Evolutionary conservation across 1,140 invertebrate genomes (phyloP), one percentile per base, ranked within the genome.

Genomic region (Trachymyrmex cornetzi): DNA sequence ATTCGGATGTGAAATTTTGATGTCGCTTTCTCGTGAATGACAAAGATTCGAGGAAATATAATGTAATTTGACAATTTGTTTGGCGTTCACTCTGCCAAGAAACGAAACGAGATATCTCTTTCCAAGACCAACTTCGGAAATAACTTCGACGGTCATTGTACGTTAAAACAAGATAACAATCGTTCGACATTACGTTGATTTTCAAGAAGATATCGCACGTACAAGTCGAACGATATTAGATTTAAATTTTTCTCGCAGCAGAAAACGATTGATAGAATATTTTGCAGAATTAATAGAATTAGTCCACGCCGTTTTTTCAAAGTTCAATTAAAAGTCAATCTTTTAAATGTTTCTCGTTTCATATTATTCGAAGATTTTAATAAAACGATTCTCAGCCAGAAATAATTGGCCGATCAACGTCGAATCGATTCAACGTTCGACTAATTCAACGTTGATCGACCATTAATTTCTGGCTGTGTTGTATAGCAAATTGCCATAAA

Each of bases 161-260:
- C 63, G 55, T 88, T 81, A 81, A 81, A 81, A 81, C 80, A 86
- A 85, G 57, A 90, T 77, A 86, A 90, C 69, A 81, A 85, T 90
- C 77, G 75, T 85, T 84, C 57, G 63, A 50, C 55, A 50, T 79
- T 85, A 74, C 67, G 6, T 24, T 34, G 44, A 80, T 38, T 34
- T 19, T 19, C 38, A 61, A 77, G 59, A 75, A 22, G 7, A 27
- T 44, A 64, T 59, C 44, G 48, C 24, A 50, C 44, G 55, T 30
- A 55, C 12, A 69, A 66, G n/a, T 69, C 63, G 63, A 57, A 80
- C 44, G 48, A 55, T 75, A 22, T 16, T 74, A 72, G 19, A 75
- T 24, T 74, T 30, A 72, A 30, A 16, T 34, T 48, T 61, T 34
- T 34, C 4, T 84, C 48, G 24, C 30, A 84, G 24, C 55, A 75